Evolutionary conservation across 2,888 invertebrate genomes (phyloP), one percentile per base, ranked within the genome.

Genomic region (Steinernema scapterisci): DNA sequence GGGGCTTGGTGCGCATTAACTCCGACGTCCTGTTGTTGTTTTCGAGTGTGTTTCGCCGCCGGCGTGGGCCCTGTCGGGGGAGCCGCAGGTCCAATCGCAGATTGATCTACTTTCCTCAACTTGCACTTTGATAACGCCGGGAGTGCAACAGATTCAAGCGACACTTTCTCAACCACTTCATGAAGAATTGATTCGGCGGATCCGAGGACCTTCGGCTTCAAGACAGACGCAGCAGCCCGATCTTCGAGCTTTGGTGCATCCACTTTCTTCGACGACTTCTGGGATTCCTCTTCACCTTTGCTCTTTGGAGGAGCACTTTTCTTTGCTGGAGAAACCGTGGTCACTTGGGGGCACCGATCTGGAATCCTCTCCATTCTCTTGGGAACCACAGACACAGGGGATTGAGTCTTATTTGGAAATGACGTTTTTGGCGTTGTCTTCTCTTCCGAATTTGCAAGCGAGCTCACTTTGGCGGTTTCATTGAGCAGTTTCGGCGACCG

Each of bases 251-350:
- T 38, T 38, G 38, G 38, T 38, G 38, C 38, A 9, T 38, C 38
- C 38, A 38, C 38, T 6, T 38, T 38, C 38, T 38, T 38, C 38
- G 38, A 3, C 9, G 9, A 9, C 38, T 6, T 9, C 38, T 3
- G 38, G 38, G 9, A 9, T 38, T 38, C 9, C 38, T 3, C 38
- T 38, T 38, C 38, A 38, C 38, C 3, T 9, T 38, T 38, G 38
- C 5, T 38, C 38, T 38, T 38, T 9, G 38, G 5, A 38, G 38
- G 21, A 78, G 80, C 21, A 46, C 54, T 52, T 80, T 80, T 51
- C 72, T 43, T 46, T 78, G 77, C 21, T 77, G 43, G 19, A 38
- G 38, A 38, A 38, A 6, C 38, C 9, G 38, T 6, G 38, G 5
- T 3, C 38, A 38, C 9, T 38, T 3, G 38, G 9, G 38, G 38